Evolutionary conservation across 2,888 invertebrate species (phyloP), one percentile per base, ranked within the genome.

Genomic region (Rhagonycha lutea): DNA sequence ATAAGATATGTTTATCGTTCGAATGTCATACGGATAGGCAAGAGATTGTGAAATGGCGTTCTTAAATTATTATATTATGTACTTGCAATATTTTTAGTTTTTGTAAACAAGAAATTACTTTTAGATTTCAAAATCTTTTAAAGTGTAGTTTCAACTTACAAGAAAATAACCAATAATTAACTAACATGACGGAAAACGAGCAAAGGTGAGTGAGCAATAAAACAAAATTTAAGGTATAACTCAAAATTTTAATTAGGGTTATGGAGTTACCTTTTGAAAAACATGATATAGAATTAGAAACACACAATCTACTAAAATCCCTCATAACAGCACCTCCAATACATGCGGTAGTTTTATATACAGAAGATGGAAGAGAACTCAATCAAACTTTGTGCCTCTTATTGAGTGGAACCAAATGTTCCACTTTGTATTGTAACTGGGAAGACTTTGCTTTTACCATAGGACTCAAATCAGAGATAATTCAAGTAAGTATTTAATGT

Each of bases 301-400:
- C 60, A n/a, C 32, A 74, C 14, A 28, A 75, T 32, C 72, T 76
- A 68, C 60, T 77, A 26, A 68, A 75, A 61, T 68, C 69, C 12
- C 72, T 79, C 10, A 60, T 69, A 72, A 32, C 71, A 9, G 68
- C 65, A 74, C 67, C 76, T 60, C 73, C 73, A 29, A 79, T 79
- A 32, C 80, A 79, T 68, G 77, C 77, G 26, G 75, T 69, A 18
- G 78, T 68, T 70, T 73, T 80, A 65, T 80, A 71, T 73, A 28
- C 14, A 12, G 14, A n/a, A 14, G 63, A 24, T 24, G 78, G 80
- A 5, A 10, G 23, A 9, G 18, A 26, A 72, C 32, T 79, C 18
- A 60, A 73, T 61, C 72, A 78, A 61, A 72, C 74, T 70, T 73
- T 80, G 69, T 73, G 76, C 24, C 24, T 67, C 9, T 69, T 69